A percentile compares a stretch with the other conserved stretches of the same genome.
Conservation (phyloP, 2,888 invertebrate species). For the Acleris laterana region DNA sequence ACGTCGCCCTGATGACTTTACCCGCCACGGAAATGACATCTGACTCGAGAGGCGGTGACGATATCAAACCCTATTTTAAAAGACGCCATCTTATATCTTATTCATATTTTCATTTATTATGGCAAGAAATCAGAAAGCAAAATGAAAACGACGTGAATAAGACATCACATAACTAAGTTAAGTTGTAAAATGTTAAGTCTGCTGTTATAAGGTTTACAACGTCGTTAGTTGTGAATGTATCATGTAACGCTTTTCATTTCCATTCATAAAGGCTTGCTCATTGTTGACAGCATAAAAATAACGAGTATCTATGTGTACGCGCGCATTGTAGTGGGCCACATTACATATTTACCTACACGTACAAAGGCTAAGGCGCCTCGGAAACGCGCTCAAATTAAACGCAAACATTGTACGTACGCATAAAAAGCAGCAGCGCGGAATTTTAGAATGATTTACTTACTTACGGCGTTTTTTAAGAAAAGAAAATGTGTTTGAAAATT, state of each 20-base stretch:
- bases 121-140: conserved; percentile 19
- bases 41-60: conserved; percentile 30
- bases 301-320: conserved; percentile 22
- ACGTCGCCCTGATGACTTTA: conserved; percentile 35
- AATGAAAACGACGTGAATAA: conserved; percentile 1
- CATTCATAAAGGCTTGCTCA: conserved; percentile 34
- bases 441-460: conserved; percentile 36
- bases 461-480: conserved; percentile 54
- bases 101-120: conserved; percentile 23
- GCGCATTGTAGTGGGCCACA: conserved; percentile 35
- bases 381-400: conserved; percentile 34
- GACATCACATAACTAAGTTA: background rate
- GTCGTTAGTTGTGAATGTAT: conserved; percentile 21
- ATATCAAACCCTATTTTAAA: conserved; percentile 22
- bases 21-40: conserved; percentile 36
- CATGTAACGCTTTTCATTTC: conserved; percentile 31
- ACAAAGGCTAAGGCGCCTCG: conserved; percentile 36
- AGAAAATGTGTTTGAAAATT: conserved; percentile 81
- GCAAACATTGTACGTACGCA: conserved; percentile 35
- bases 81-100: conserved; percentile 17
- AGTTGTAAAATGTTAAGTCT: background rate
- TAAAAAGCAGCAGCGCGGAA: conserved; percentile 25
- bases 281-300: conserved; percentile 37
- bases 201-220: conserved; percentile 8
- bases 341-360: conserved; percentile 36